phyloP scores from a whole-genome alignment of 2,888 invertebrate species.

The Sphaerophoria rueppellii region DNA sequence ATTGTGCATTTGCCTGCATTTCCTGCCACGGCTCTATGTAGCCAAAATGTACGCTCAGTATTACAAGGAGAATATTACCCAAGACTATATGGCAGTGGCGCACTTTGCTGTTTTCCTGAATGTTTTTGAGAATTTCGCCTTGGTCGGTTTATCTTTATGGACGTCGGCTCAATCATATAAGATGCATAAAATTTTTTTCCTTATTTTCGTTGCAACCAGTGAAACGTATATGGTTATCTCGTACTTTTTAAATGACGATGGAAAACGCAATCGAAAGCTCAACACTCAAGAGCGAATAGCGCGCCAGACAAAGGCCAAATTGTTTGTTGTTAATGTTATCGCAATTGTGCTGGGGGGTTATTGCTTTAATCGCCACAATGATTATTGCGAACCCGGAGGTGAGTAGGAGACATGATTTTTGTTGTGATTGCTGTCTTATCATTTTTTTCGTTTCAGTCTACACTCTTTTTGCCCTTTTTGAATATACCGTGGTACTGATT shows the following conservation, averaged over 20 bases:
- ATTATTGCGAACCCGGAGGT: slow-evolving; percentile 96
- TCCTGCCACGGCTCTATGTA: slow-evolving; percentile 91
- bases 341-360: slow-evolving; percentile 91
- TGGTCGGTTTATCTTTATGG: slow-evolving; percentile 94
- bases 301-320: slow-evolving; percentile 89
- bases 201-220: slow-evolving; percentile 92
- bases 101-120: slow-evolving; percentile 87
- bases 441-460: slow-evolving; percentile 88
- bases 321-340: slow-evolving; percentile 88
- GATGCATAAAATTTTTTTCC: slow-evolving; percentile 93
- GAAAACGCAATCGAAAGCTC: slow-evolving; percentile 83
- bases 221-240: slow-evolving; percentile 93
- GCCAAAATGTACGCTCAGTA: slow-evolving; percentile 91
- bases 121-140: slow-evolving; percentile 91
- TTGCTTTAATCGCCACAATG: slow-evolving; percentile 95
- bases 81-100: slow-evolving; percentile 84
- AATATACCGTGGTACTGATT: slow-evolving; percentile 96
- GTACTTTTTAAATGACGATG: slow-evolving; percentile 88
- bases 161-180: slow-evolving; percentile 95
- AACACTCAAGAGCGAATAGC: slow-evolving; percentile 87
- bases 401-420: slow-evolving; percentile 79
- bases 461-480: slow-evolving; percentile 94
- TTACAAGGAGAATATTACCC: slow-evolving; percentile 86
- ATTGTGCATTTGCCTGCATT: slow-evolving; percentile 90
- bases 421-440: not conserved